Evolutionary conservation across 2,888 invertebrate genomes (phyloP).

Genomic region (Bhutanitis thaidina): DNA sequence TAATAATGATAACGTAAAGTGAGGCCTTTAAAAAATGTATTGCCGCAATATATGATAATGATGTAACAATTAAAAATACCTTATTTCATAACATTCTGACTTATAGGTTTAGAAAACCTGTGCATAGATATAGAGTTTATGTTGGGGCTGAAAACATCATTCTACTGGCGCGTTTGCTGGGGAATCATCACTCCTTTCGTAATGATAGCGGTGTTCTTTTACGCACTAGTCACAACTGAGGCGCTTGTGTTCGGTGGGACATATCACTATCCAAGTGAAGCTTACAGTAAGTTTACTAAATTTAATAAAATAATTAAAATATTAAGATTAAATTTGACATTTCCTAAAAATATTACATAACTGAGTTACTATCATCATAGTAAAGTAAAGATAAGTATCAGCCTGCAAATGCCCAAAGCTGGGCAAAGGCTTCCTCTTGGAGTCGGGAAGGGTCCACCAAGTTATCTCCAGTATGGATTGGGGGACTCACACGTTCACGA

Average conservation of each 20-base stretch:
- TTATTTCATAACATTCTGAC: neutral
- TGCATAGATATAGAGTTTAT: slow-evolving; percentile 87
- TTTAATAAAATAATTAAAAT: too few relatives aligned
- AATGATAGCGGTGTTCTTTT: slow-evolving; percentile 85
- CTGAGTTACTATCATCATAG: too few relatives aligned
- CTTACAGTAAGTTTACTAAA: slow-evolving; percentile 72
- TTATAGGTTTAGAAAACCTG: slow-evolving; percentile 63
- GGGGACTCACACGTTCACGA: too few relatives aligned
- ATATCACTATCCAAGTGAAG: slow-evolving; percentile 78
- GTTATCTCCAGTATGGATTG: too few relatives aligned
- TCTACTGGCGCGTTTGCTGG: slow-evolving; percentile 92
- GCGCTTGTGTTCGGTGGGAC: slow-evolving; percentile 80
- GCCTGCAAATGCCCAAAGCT: too few relatives aligned
- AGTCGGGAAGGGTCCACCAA: too few relatives aligned
- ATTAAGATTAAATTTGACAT: too few relatives aligned
- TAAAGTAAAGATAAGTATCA: too few relatives aligned
- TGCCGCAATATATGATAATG: neutral
- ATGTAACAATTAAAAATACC: neutral
- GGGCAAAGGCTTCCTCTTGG: too few relatives aligned
- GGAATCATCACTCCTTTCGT: slow-evolving; percentile 84
- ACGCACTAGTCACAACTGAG: slow-evolving; percentile 83
- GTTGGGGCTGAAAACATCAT: slow-evolving; percentile 82
- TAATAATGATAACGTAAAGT: too few relatives aligned
- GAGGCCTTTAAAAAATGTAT: neutral
- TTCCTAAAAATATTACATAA: too few relatives aligned